Conservation (phyloP, 2,797 vertebrate genomes). For the Crenichthys baileyi region DNA sequence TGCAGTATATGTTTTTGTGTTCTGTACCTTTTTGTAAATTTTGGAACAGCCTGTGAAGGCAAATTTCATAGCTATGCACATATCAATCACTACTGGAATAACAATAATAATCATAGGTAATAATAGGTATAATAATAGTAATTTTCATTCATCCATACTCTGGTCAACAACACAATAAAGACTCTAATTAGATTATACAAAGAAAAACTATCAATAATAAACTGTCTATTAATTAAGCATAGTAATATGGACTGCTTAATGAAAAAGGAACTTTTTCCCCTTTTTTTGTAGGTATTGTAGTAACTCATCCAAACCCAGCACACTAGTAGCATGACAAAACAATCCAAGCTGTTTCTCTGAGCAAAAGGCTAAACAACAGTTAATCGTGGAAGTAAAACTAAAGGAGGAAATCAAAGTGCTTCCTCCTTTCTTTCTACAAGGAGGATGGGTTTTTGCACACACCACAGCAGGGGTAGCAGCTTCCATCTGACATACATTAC, state of each 20-base stretch:
- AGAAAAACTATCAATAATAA: neutral
- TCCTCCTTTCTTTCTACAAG: constrained; percentile 56
- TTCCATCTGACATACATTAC: constrained; percentile 79
- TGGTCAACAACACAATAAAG: neutral
- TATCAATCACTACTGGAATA: neutral
- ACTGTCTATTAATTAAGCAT: neutral
- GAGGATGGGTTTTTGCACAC: constrained; percentile 55
- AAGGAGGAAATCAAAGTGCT: constrained; percentile 62
- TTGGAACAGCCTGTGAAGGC: too few relatives aligned
- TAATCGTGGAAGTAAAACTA: constrained; percentile 64
- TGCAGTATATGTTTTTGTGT: too few relatives aligned
- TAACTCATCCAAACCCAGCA: neutral
- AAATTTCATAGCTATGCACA: too few relatives aligned
- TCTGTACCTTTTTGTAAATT: too few relatives aligned
- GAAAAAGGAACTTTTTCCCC: neutral
- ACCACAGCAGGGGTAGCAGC: constrained; percentile 35
- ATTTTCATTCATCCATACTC: neutral
- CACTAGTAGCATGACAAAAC: constrained; percentile 9
- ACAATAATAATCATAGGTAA: neutral
- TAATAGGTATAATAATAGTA: neutral
- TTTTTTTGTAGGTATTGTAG: neutral
- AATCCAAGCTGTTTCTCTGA: constrained; percentile 10
- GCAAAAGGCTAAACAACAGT: constrained; percentile 41
- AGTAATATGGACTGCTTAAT: neutral
- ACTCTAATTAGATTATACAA: neutral